Evolutionary conservation across 1,140 invertebrate genomes (phyloP).

Genomic region (Hylaeus anthracinus): DNA sequence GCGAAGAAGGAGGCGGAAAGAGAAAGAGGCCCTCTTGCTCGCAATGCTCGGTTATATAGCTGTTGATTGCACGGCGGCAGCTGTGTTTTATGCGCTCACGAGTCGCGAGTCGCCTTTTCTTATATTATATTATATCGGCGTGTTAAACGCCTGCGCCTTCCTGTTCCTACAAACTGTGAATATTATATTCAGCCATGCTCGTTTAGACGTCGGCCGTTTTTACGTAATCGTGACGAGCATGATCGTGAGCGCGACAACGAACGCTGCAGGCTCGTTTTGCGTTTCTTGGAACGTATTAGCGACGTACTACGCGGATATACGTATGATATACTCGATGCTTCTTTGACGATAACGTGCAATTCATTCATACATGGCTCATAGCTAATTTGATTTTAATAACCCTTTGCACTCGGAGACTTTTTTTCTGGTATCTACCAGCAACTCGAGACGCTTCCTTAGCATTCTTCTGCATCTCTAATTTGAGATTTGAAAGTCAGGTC

Average conservation of each 20-base stretch:
- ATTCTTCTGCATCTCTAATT: too few species aligned
- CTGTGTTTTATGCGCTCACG: constrained; percentile 72
- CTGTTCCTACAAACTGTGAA: constrained; percentile 75
- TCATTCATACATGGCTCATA: too few species aligned
- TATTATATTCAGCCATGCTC: constrained; percentile 67
- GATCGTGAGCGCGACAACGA: neutral
- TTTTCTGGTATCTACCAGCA: too few species aligned
- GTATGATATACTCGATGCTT: neutral
- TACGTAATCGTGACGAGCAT: constrained; percentile 27
- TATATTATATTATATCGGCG: constrained; percentile 77
- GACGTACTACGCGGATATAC: neutral
- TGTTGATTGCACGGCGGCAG: constrained; percentile 74
- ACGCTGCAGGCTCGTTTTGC: constrained; percentile 1
- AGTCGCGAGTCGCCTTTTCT: constrained; percentile 60
- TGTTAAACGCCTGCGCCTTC: constrained; percentile 75
- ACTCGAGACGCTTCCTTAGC: too few species aligned
- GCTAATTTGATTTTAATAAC: too few species aligned
- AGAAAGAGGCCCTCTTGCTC: constrained; percentile 20
- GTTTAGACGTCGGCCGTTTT: constrained; percentile 24
- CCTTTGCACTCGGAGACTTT: too few species aligned
- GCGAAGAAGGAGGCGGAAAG: constrained; percentile 23
- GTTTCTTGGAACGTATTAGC: too few species aligned
- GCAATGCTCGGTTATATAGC: constrained; percentile 51
- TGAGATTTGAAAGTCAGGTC: too few species aligned
- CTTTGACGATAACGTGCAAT: too few species aligned